Conservation (phyloP, 2,797 vertebrate species). For the Cheracebus regulus region DNA sequence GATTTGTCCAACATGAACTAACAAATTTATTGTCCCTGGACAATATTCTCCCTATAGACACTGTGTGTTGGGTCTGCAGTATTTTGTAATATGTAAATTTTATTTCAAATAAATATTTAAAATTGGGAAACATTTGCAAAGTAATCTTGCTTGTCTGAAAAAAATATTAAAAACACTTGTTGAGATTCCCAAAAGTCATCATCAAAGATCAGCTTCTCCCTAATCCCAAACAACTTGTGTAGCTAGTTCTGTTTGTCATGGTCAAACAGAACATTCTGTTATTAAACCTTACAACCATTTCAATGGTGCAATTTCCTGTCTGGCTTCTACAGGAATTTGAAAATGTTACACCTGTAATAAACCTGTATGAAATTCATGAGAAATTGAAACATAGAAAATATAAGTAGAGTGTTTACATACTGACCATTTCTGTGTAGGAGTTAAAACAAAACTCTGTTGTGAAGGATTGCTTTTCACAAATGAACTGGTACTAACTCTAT, state of each 20-base stretch:
- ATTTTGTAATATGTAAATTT: not conserved
- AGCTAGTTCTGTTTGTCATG: accelerated
- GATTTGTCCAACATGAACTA: not conserved
- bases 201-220: not conserved
- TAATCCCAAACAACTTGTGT: accelerated
- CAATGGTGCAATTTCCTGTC: accelerated
- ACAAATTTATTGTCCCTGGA: not conserved
- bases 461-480: not conserved
- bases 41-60: not conserved
- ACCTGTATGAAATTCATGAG: not conserved
- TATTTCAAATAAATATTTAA: not conserved
- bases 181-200: not conserved
- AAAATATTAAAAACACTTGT: not conserved
- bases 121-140: not conserved
- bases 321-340: not conserved
- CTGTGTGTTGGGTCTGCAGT: not conserved
- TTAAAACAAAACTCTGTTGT: not conserved
- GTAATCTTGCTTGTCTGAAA: not conserved
- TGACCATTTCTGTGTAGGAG: not conserved
- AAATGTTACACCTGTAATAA: not conserved
- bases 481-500: not conserved
- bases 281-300: not conserved
- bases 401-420: not conserved
- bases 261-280: not conserved
- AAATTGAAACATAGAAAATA: not conserved